Percentiles rank a stretch among this genome's conserved stretches.
phyloP scores from a whole-genome alignment of 2,888 invertebrate species.

The Raillietiella orientalis region DNA sequence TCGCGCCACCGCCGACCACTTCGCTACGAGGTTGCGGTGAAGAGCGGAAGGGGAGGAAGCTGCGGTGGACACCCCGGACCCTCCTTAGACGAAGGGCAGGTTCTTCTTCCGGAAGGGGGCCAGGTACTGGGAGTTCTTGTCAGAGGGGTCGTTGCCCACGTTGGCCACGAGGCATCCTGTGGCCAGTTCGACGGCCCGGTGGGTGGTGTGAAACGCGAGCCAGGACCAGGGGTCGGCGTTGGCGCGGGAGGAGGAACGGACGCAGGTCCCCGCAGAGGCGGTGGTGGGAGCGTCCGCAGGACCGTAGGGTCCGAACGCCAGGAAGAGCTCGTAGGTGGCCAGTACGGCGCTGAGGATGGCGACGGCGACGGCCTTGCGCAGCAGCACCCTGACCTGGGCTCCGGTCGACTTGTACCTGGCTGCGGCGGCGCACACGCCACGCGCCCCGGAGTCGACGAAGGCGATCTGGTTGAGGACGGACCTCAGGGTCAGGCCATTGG shows the following conservation, averaged over 20 bases:
- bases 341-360: conserved; percentile 19
- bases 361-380: conserved; percentile 18
- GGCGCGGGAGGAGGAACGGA: too few species aligned
- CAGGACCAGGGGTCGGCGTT: conserved; percentile 18
- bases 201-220: conserved; percentile 20
- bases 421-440: too few species aligned
- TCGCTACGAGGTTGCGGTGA: too few species aligned
- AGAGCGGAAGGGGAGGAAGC: conserved; percentile 6
- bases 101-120: too few species aligned
- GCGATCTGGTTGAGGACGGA: conserved; percentile 21
- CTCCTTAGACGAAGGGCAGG: too few species aligned
- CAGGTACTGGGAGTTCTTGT: too few species aligned
- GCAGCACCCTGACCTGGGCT: conserved; percentile 10
- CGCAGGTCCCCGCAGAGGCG: too few species aligned
- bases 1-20: too few species aligned
- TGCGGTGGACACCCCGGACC: too few species aligned
- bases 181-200: conserved; percentile 15
- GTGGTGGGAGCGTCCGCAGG: too few species aligned
- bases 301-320: conserved; percentile 19
- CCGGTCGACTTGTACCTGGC: conserved; percentile 10
- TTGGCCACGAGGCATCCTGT: conserved; percentile 19
- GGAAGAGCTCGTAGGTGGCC: conserved; percentile 17
- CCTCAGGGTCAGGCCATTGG: conserved; percentile 14
- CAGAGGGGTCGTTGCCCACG: conserved; percentile 20
- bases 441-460: conserved; percentile 19